Conservation (phyloP, 2,113 vertebrate genomes). For the Origma solitaria region DNA sequence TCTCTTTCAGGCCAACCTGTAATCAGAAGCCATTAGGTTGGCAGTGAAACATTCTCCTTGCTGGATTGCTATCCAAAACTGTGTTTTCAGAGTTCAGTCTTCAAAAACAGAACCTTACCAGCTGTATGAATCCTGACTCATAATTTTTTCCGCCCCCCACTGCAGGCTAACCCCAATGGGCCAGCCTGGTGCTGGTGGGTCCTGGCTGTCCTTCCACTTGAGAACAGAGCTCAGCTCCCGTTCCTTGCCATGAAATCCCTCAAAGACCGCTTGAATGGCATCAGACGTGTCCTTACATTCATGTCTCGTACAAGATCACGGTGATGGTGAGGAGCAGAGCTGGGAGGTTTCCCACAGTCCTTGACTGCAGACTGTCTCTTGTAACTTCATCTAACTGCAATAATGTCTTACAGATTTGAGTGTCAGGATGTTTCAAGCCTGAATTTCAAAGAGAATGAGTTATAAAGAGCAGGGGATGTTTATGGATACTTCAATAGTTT, state of each 20-base stretch:
- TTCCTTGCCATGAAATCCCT: slow-evolving; percentile 80
- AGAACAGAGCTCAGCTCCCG: slow-evolving; percentile 78
- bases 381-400: slow-evolving; percentile 66
- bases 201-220: slow-evolving; percentile 78
- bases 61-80: background rate
- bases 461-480: slow-evolving; percentile 56
- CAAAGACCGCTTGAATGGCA: slow-evolving; percentile 73
- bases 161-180: slow-evolving; percentile 74
- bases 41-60: background rate
- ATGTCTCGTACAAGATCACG: slow-evolving; percentile 64
- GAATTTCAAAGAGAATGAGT: slow-evolving; percentile 20
- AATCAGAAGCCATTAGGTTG: background rate
- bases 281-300: slow-evolving; percentile 73
- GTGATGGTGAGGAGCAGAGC: slow-evolving; percentile 27
- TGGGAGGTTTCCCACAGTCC: background rate
- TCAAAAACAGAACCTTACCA: background rate
- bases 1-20: background rate
- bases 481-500: slow-evolving; percentile 50
- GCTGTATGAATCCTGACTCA: background rate
- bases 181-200: slow-evolving; percentile 85
- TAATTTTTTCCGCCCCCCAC: background rate
- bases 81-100: background rate
- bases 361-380: slow-evolving; percentile 31
- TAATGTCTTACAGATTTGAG: slow-evolving; percentile 63
- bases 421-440: slow-evolving; percentile 24